Conservation (phyloP, 92 coral and sea anemone species). For the Hydrozoanthus gracilis region DNA sequence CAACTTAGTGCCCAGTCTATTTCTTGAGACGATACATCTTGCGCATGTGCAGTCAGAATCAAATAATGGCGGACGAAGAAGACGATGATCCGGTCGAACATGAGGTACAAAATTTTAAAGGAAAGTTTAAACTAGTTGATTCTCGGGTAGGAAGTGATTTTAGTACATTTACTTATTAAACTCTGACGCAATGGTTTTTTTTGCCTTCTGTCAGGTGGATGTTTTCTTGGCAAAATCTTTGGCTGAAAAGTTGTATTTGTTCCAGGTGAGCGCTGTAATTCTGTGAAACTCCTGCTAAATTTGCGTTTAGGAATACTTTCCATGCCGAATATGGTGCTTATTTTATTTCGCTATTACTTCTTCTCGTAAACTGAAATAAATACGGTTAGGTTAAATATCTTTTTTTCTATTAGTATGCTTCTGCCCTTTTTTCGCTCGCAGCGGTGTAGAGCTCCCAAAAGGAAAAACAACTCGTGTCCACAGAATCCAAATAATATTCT, state of each 20-base stretch:
- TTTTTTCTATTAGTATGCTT: no score
- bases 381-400: no score
- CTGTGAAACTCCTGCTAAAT: neutral
- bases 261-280: slow-evolving; percentile 70
- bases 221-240: slow-evolving; percentile 91
- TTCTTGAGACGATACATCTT: neutral
- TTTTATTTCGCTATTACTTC: no score
- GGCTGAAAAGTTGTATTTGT: slow-evolving; percentile 79
- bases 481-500: no score
- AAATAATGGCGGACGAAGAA: slow-evolving; percentile 98
- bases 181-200: neutral
- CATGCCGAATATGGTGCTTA: neutral
- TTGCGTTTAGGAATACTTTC: neutral
- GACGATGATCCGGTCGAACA: slow-evolving; percentile 85
- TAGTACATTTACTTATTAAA: neutral
- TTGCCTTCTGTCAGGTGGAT: slow-evolving; percentile 67
- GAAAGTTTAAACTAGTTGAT: neutral
- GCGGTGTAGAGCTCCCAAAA: no score
- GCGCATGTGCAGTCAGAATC: slow-evolving; percentile 60
- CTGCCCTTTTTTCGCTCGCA: no score
- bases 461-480: no score
- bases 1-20: neutral
- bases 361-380: no score
- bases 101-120: slow-evolving; percentile 66
- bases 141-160: neutral